Percentiles rank a stretch among this genome's conserved stretches.
These are phyloP conservation scores for Troilus luridus DNA, from an alignment of 2,888 invertebrate species.

Conservation along the genomic window DNA sequence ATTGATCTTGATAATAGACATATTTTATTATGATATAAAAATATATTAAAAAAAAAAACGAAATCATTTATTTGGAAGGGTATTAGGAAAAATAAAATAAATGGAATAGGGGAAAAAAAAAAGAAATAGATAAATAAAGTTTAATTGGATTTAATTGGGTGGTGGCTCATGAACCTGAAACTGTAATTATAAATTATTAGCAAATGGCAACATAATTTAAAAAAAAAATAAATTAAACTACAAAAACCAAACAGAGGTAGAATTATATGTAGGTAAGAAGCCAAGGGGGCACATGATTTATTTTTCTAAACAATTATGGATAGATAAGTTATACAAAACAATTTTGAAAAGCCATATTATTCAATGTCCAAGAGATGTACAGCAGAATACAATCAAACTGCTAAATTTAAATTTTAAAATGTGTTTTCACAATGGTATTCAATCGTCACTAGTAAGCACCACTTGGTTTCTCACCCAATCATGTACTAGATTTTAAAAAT, in stretches of 20 bases:
- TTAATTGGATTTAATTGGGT: neutral
- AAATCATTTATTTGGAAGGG: neutral
- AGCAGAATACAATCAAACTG: too few relatives aligned
- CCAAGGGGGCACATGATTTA: too few relatives aligned
- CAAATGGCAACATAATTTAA: neutral
- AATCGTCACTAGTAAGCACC: too few relatives aligned
- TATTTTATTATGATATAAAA: neutral
- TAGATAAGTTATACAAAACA: too few relatives aligned
- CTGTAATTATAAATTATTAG: neutral
- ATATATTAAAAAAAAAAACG: neutral
- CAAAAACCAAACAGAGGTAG: neutral
- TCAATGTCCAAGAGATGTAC: too few relatives aligned
- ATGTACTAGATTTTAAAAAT: too few relatives aligned
- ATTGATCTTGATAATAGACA: neutral
- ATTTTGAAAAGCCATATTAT: too few relatives aligned
- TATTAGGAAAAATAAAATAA: neutral
- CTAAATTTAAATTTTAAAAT: too few relatives aligned
- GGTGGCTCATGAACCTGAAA: conserved; percentile 23
- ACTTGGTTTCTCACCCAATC: too few relatives aligned
- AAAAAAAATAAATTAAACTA: neutral
- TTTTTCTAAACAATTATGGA: too few relatives aligned
- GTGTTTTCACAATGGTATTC: too few relatives aligned
- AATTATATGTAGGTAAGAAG: neutral
- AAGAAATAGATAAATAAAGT: neutral
- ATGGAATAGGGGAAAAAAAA: neutral